These are phyloP conservation scores for Calyptommatus sinebrachiatus DNA, from an alignment of 2,113 vertebrate species.

Conservation along the genomic window DNA sequence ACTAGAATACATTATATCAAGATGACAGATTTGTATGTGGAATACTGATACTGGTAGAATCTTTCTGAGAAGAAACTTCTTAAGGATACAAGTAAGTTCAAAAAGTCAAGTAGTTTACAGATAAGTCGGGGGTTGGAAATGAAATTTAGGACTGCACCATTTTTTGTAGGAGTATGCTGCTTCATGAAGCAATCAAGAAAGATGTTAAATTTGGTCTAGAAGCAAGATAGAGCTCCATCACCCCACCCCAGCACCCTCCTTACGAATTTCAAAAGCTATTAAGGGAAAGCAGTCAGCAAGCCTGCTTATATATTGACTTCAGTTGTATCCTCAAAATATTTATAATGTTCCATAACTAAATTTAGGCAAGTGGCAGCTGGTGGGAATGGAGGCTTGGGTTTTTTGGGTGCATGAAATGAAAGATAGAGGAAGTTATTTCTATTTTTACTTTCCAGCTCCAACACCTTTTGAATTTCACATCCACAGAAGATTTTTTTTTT, in stretches of 20 bases:
- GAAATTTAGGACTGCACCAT: not conserved
- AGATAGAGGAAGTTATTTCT: too few relatives aligned
- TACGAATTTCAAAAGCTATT: not conserved
- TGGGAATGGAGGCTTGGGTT: too few relatives aligned
- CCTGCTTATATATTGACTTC: not conserved
- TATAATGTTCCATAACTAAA: not conserved
- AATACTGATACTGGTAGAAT: conserved; percentile 6
- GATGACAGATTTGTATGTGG: not conserved
- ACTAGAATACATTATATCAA: conserved; percentile 17
- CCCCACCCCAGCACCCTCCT: too few relatives aligned
- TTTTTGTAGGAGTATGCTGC: not conserved
- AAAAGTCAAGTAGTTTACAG: not conserved
- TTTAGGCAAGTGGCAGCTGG: too few relatives aligned
- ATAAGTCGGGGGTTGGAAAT: not conserved
- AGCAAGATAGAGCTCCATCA: not conserved
- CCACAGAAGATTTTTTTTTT: too few relatives aligned
- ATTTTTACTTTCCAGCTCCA: too few relatives aligned
- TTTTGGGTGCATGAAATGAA: too few relatives aligned
- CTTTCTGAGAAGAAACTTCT: not conserved
- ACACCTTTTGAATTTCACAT: too few relatives aligned
- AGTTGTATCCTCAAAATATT: not conserved
- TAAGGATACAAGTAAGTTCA: not conserved
- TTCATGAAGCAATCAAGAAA: not conserved
- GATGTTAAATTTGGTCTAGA: not conserved
- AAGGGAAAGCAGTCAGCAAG: not conserved